phyloP scores from a whole-genome alignment of 2,888 invertebrate species.

The Drosophila recens region DNA sequence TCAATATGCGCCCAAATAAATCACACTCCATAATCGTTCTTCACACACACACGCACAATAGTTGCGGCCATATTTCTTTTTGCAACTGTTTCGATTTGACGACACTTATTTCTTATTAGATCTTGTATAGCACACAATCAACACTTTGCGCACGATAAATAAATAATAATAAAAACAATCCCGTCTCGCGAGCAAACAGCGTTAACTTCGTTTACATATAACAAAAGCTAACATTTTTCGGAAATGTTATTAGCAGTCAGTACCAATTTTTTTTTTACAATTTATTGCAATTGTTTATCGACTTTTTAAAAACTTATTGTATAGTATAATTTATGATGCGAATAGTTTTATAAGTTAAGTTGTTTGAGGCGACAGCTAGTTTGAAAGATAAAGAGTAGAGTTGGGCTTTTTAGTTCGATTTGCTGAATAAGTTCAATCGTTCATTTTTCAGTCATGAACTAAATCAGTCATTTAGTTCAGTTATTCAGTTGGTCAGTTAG shows the following conservation, averaged over 20 bases:
- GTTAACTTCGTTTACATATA: slow-evolving; percentile 12
- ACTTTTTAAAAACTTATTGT: not conserved
- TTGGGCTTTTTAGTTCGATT: too few relatives aligned
- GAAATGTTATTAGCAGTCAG: slow-evolving; percentile 8
- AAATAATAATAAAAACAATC: slow-evolving; percentile 26
- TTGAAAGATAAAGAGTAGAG: not conserved
- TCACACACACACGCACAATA: not conserved
- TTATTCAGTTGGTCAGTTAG: too few relatives aligned
- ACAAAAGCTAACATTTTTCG: not conserved
- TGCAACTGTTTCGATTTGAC: not conserved
- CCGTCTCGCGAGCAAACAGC: not conserved
- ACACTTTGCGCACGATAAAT: slow-evolving; percentile 15
- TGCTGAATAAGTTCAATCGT: too few relatives aligned
- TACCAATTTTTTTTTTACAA: slow-evolving; percentile 1
- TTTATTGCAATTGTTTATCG: not conserved
- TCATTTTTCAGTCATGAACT: too few relatives aligned
- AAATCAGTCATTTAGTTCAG: too few relatives aligned
- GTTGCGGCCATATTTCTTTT: not conserved
- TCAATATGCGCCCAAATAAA: slow-evolving; percentile 25
- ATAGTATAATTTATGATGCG: not conserved
- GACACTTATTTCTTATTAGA: not conserved
- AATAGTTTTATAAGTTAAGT: not conserved
- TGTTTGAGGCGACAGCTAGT: not conserved
- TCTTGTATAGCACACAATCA: not conserved
- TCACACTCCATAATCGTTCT: slow-evolving; percentile 16